Percentiles rank a stretch among this genome's conserved stretches.
These are phyloP conservation scores for Bombus superbus DNA, from an alignment of 1,140 invertebrate species.

Conservation along the genomic window DNA sequence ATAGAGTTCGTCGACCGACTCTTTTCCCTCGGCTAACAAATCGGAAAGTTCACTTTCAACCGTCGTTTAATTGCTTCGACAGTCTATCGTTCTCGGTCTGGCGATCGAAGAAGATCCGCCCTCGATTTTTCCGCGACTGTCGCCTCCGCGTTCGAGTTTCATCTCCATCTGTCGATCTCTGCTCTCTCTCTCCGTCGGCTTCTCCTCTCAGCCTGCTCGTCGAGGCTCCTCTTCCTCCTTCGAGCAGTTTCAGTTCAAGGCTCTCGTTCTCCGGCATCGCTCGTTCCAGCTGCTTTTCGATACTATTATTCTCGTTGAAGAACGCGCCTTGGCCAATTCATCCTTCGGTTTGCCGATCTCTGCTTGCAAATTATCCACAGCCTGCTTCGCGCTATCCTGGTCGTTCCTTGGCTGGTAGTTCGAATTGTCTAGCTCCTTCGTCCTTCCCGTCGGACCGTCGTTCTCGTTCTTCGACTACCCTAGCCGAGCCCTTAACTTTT, in stretches of 20 bases:
- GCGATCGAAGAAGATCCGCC: conserved; percentile 43
- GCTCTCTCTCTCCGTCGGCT: conserved; percentile 47
- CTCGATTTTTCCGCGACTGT: conserved; percentile 26
- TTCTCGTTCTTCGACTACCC: conserved; percentile 34
- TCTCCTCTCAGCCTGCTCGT: conserved; percentile 42
- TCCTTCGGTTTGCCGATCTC: conserved; percentile 6
- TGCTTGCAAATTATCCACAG: conserved; percentile 39
- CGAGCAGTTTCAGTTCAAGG: not conserved
- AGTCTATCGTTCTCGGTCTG: conserved; percentile 52
- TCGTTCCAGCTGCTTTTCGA: not conserved
- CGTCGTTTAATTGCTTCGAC: conserved; percentile 31
- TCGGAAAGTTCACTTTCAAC: conserved; percentile 28
- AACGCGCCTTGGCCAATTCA: not conserved
- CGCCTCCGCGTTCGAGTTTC: conserved; percentile 38
- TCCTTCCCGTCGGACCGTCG: not conserved
- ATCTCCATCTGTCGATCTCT: conserved; percentile 49
- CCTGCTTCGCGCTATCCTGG: conserved; percentile 5
- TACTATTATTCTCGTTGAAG: not conserved
- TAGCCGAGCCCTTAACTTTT: conserved; percentile 38
- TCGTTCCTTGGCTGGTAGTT: conserved; percentile 2
- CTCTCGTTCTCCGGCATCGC: conserved; percentile 18
- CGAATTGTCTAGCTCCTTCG: not conserved
- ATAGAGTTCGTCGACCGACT: conserved; percentile 55
- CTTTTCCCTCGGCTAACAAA: conserved; percentile 51
- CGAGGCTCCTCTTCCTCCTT: conserved; percentile 41